Percentiles rank a stretch among this genome's conserved stretches.
Evolutionary conservation across 1,140 invertebrate genomes (phyloP).

Genomic region (Heliothis subflexa): DNA sequence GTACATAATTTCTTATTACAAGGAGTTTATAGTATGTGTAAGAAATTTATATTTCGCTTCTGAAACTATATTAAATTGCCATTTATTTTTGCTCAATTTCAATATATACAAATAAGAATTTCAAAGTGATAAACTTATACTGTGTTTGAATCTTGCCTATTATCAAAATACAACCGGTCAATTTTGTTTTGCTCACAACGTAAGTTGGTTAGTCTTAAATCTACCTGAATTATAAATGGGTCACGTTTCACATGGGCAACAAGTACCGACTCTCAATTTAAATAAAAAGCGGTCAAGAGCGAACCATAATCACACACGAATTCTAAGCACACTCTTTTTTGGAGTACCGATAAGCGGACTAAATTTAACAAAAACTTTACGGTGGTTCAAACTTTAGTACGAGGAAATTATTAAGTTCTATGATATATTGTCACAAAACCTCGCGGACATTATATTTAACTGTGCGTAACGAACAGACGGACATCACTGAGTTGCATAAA

Average conservation of each 20-base stretch:
- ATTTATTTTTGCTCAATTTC: too few species aligned
- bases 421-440: conserved; percentile 33
- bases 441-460: conserved; percentile 21
- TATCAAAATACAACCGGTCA: background rate
- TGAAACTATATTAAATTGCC: too few species aligned
- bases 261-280: conserved; percentile 53
- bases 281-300: conserved; percentile 48
- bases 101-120: too few species aligned
- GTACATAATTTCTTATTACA: too few species aligned
- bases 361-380: conserved; percentile 40
- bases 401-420: conserved; percentile 18
- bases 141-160: too few species aligned
- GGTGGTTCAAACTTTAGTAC: conserved; percentile 14
- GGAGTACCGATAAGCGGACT: conserved; percentile 15
- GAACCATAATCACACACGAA: conserved; percentile 30
- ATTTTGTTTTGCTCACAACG: conserved; percentile 23
- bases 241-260: conserved; percentile 49
- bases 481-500: conserved; percentile 38
- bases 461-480: conserved; percentile 38
- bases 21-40: too few species aligned
- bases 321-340: conserved; percentile 36
- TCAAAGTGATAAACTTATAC: too few species aligned
- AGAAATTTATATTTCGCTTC: too few species aligned
- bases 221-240: conserved; percentile 53
- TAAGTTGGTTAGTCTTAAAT: conserved; percentile 50